These are phyloP conservation scores for Petromus typicus DNA, from an alignment of 2,113 vertebrate genomes.

Conservation along the genomic window DNA sequence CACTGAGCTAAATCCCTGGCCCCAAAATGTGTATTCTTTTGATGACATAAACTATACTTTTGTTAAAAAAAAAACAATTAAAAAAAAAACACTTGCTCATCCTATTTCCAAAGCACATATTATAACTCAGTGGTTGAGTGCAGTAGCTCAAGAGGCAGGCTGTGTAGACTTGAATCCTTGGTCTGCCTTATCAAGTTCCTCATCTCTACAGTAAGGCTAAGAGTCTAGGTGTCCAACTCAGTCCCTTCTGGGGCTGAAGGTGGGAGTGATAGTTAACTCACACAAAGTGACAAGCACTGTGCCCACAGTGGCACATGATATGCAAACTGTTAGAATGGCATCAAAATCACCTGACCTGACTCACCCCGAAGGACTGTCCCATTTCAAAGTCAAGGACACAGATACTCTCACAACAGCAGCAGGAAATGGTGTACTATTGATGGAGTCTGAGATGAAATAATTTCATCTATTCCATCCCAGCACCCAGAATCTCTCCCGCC, in stretches of 20 bases:
- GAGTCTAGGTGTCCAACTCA: no score
- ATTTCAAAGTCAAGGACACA: neutral
- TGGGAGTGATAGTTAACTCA: neutral
- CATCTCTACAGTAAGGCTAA: neutral
- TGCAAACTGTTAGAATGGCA: accelerated
- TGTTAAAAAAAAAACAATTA: neutral
- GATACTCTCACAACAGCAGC: neutral
- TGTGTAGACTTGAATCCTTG: neutral
- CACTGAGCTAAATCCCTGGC: no score
- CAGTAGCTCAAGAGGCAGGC: neutral
- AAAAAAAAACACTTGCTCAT: no score
- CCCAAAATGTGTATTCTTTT: neutral
- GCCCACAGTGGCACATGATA: neutral
- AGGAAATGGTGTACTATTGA: neutral
- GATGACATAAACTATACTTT: neutral
- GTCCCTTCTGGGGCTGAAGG: neutral
- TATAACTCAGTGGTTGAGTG: accelerated
- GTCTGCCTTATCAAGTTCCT: neutral
- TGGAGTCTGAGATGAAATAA: neutral
- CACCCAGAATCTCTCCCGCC: neutral
- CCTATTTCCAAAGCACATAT: neutral
- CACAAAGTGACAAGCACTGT: neutral
- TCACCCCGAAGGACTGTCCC: neutral
- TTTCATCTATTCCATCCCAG: neutral
- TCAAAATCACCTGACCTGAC: neutral